Base-by-base conservation (phyloP, 2,113 vertebrate species). In the Lasiurus borealis region DNA sequence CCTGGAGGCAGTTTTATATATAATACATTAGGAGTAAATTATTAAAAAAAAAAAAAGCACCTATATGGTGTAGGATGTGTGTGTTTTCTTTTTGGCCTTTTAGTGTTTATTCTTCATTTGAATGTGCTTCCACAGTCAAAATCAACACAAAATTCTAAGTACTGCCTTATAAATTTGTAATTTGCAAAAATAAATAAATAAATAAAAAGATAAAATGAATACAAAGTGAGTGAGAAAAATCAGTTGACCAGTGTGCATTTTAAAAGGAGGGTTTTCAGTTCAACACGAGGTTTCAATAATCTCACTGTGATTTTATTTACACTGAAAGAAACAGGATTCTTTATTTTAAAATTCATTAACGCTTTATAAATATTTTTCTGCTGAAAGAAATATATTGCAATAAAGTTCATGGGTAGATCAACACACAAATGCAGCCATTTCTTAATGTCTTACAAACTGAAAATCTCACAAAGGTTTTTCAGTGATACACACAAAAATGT, bases 231-330 rank as follows among this genome's bases (percentile, higher is more conserved):
- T 40, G 14, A 90, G 48, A 88, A 91, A 85, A 87, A 62, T 81
- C 5, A 10, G 15, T 34, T 77, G 72, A 71, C 8, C 57, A 59
- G 8, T 16, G 62, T 46, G 50, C 44, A 31, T 87, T 91, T 92
- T 83, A n/a, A 92, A 96, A 82, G 88, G 48, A 40, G 78, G 29
- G 23, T 87, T 94, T 92, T 77, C 44, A 62, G 36, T 89, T 86
- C 64, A 87, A n/a, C 50, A 52, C 14, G 46, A 84, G 54, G 36
- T 76, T 94, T 96, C 85, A 80, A 27, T 59, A 91, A 72, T 75
- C 10, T 57, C 81, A 73, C 25, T 85, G 34, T 76, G 52, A 86
- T 89, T 89, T 92, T 85, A 71, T 85, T 92, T 92, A 81, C 71
- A 82, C 16, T 23, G 23, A 78, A 81, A 44, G 62, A 46, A 66